Evolutionary conservation across 2,113 vertebrate species (phyloP), one percentile per base, ranked within the genome.

Genomic region (Psittacus erithacus): DNA sequence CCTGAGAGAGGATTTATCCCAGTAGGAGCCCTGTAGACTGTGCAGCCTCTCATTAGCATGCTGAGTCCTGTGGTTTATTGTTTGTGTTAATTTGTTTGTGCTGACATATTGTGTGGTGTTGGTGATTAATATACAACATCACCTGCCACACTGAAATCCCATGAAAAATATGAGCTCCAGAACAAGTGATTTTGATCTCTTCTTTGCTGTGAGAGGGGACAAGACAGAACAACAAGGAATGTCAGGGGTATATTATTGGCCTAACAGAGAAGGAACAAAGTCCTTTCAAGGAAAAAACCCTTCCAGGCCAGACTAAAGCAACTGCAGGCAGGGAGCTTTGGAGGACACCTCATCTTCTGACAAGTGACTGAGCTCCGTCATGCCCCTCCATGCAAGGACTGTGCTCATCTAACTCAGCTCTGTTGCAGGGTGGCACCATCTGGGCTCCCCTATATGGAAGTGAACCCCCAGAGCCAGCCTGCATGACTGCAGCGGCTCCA

Each of bases 401-500:
- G 44, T 57, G 69, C 47, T 86, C 1, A 1, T 50, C 35, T 76
- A 17, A 20, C 53, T 44, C 69, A 77, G 16, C 27, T 20, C 41
- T 8, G 0, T 17, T 17, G 57, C 4, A 3, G 46, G 60, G n/a
- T 75, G 50, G 31, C 79, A 20, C 46, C 14, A 6, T 10, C 55
- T 18, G 55, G 20, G 10, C 10, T 8, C 28, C 22, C 1, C 17
- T 13, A 4, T 5, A 1, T 35, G 77, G 38, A 50, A 74, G 47
- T 4, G 2, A 57, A 31, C 27, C n/a, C 60, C 3, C 15, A 6
- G n/a, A 86, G 33, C 73, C 52, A 50, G 24, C 39, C 43, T 38
- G 69, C 6, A 1, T 0, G 3, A 55, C 62, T 6, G 6, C 28
- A 52, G 73, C 1, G 0, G 18, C 73, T 50, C 73, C 0, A 1